Evolutionary conservation across 2,797 vertebrate genomes (phyloP).

Genomic region (Coranthus polyacanthus): DNA sequence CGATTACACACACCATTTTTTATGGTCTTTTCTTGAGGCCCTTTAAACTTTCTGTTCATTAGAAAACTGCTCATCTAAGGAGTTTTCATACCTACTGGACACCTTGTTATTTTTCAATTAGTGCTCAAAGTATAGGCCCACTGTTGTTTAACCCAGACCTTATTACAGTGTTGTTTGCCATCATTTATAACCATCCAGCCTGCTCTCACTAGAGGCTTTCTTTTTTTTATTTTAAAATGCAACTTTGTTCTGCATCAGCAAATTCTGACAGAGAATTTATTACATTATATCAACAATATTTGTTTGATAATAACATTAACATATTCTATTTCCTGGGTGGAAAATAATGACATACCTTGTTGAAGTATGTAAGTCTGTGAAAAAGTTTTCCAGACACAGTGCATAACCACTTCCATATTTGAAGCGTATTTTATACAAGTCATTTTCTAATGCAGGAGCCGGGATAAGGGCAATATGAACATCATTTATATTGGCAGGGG

Average conservation of each 20-base stretch:
- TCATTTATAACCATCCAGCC: conserved; percentile 1
- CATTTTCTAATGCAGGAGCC: not conserved
- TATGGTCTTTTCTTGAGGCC: conserved; percentile 19
- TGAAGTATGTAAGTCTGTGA: not conserved
- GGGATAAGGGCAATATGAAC: not conserved
- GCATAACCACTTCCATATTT: too few relatives aligned
- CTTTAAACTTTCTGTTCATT: conserved; percentile 26
- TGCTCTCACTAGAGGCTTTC: not conserved
- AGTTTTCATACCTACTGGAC: not conserved
- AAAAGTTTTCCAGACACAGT: not conserved
- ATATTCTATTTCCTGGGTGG: conserved; percentile 13
- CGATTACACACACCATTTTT: conserved; percentile 20
- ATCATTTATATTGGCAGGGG: not conserved
- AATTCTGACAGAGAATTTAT: conserved; percentile 7
- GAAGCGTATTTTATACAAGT: not conserved
- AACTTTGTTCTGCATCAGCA: not conserved
- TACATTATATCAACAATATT: conserved; percentile 4
- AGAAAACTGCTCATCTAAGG: conserved; percentile 36
- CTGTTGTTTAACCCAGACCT: conserved; percentile 10
- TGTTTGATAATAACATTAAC: conserved; percentile 17
- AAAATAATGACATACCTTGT: conserved; percentile 2
- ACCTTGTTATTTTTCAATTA: conserved; percentile 57
- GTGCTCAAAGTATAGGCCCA: conserved; percentile 19
- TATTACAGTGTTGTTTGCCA: conserved; percentile 7
- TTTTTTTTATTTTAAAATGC: not conserved